A percentile compares a stretch with the other conserved stretches of the same genome.
Conservation (phyloP, 2,113 vertebrate species). For the Nothoprocta pentlandii region DNA sequence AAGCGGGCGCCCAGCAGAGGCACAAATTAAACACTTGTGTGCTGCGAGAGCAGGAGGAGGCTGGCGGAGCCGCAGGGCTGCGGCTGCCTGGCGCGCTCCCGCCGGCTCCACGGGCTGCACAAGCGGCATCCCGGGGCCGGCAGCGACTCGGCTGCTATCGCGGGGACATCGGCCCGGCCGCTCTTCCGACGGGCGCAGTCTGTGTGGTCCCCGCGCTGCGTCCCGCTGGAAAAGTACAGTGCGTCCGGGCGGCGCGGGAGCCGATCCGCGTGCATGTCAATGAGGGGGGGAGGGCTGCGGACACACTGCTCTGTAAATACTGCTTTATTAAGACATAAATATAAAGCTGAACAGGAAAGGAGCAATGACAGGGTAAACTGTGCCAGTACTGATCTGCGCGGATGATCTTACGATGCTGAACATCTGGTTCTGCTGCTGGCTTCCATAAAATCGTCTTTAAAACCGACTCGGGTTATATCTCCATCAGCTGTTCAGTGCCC, state of each 20-base stretch:
- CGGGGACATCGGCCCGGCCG: slow-evolving; percentile 58
- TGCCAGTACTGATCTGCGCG: slow-evolving; percentile 51
- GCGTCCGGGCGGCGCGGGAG: slow-evolving; percentile 35
- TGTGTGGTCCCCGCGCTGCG: slow-evolving; percentile 46
- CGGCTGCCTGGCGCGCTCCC: not conserved
- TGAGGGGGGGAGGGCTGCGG: slow-evolving; percentile 55
- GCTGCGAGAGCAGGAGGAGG: not conserved
- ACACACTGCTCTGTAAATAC: slow-evolving; percentile 55
- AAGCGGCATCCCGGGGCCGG: not conserved
- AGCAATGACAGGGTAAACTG: slow-evolving; percentile 18
- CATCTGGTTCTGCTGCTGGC: slow-evolving; percentile 67
- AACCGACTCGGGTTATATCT: slow-evolving; percentile 85
- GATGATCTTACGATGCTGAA: slow-evolving; percentile 45
- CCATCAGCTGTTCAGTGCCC: slow-evolving; percentile 96
- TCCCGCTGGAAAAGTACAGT: slow-evolving; percentile 66
- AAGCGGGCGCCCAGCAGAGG: not conserved
- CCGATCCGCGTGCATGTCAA: slow-evolving; percentile 47
- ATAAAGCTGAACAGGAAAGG: slow-evolving; percentile 69
- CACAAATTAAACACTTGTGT: not conserved
- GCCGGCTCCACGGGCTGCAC: not conserved
- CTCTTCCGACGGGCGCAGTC: slow-evolving; percentile 60
- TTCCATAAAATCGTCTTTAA: slow-evolving; percentile 71
- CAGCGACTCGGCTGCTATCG: not conserved
- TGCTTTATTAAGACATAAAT: slow-evolving; percentile 85
- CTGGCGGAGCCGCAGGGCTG: not conserved